These are phyloP conservation scores for Apostichopus californicus DNA, from an alignment of 35 echinoderm and acorn worm species.

Conservation along the genomic window DNA sequence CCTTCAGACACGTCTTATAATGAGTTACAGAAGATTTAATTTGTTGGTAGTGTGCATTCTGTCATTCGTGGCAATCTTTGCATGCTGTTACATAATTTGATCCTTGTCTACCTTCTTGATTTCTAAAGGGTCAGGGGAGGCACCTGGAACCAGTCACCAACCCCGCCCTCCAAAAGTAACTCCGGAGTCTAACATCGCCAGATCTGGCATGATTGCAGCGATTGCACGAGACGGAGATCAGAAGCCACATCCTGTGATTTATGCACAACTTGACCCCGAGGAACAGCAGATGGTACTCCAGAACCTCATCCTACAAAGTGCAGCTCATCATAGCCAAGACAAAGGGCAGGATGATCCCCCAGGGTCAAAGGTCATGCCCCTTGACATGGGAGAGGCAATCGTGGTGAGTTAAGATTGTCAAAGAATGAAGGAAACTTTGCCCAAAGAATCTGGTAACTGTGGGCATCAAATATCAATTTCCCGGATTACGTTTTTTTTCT, in stretches of 20 bases:
- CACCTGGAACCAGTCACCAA: neutral
- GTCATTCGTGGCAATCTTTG: too few relatives aligned
- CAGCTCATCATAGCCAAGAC: slow-evolving; percentile 73
- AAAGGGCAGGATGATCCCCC: neutral
- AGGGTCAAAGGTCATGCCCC: neutral
- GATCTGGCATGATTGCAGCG: slow-evolving; percentile 79
- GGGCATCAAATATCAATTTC: too few relatives aligned
- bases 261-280: slow-evolving; percentile 62
- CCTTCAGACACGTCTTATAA: too few relatives aligned
- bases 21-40: too few relatives aligned
- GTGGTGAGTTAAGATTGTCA: neutral
- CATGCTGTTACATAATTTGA: neutral
- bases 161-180: neutral
- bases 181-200: slow-evolving; percentile 21
- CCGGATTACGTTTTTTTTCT: too few relatives aligned
- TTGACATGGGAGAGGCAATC: slow-evolving; percentile 24
- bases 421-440: too few relatives aligned
- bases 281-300: slow-evolving; percentile 82
- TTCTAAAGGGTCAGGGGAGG: neutral
- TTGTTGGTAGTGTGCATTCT: too few relatives aligned
- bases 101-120: too few relatives aligned
- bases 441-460: too few relatives aligned
- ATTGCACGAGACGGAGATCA: slow-evolving; percentile 80
- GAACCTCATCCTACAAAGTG: slow-evolving; percentile 83
- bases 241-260: slow-evolving; percentile 83